Evolutionary conservation across 2,113 vertebrate species (phyloP).

Genomic region (Cisticola juncidis): DNA sequence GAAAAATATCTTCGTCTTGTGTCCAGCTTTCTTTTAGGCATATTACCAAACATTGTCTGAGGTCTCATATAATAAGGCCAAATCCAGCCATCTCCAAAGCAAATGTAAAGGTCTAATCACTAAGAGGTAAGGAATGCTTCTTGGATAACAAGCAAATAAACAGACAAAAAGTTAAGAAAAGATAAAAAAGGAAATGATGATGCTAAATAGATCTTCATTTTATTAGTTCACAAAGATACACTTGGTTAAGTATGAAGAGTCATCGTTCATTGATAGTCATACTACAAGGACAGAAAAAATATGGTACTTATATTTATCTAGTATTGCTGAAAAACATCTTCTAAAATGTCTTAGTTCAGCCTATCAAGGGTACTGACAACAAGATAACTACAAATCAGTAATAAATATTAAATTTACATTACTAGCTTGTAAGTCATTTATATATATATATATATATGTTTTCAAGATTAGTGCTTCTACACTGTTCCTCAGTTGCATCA

Average conservation of each 20-base stretch:
- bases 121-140: not conserved
- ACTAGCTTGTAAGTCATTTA: not conserved
- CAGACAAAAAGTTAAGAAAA: not conserved
- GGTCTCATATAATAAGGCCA: not conserved
- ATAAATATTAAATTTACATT: not conserved
- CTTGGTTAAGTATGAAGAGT: not conserved
- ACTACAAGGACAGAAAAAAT: not conserved
- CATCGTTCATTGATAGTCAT: not conserved
- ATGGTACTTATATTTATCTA: accelerated
- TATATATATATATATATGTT: not conserved
- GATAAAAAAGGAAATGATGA: not conserved
- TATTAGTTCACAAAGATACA: not conserved
- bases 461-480: not conserved
- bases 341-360: not conserved
- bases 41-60: not conserved
- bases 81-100: not conserved
- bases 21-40: not conserved
- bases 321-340: not conserved
- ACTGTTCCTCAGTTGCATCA: not conserved
- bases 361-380: not conserved
- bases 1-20: not conserved
- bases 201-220: not conserved
- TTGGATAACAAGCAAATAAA: not conserved
- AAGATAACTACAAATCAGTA: not conserved
- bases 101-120: not conserved